These are phyloP conservation scores for Diuraphis noxia DNA, from an alignment of 1,140 invertebrate species.

Conservation along the genomic window DNA sequence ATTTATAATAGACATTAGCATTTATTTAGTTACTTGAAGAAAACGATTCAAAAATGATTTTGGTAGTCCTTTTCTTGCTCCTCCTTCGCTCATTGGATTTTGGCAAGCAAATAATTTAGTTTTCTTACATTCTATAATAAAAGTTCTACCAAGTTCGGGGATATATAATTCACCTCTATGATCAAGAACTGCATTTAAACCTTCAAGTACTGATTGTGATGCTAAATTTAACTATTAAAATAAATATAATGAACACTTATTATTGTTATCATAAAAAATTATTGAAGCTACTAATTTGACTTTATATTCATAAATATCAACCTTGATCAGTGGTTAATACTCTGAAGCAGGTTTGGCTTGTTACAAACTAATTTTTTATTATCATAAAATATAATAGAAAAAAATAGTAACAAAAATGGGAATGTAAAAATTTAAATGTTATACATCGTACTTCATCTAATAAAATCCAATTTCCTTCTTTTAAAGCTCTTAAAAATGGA, in stretches of 20 bases:
- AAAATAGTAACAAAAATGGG: too few relatives aligned
- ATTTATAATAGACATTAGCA: not conserved
- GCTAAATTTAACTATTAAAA: constrained; percentile 83
- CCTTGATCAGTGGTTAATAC: not conserved
- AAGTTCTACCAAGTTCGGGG: constrained; percentile 89
- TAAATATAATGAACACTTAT: not conserved
- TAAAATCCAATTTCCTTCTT: constrained; percentile 92
- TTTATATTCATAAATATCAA: not conserved
- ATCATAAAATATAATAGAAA: too few relatives aligned
- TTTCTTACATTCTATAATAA: constrained; percentile 69
- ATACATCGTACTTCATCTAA: constrained; percentile 79
- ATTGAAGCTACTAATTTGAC: not conserved
- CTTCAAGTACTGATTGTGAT: constrained; percentile 96
- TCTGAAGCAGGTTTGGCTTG: not conserved
- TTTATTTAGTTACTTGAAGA: constrained; percentile 72
- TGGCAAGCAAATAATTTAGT: constrained; percentile 97
- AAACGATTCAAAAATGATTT: constrained; percentile 98
- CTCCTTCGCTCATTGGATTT: constrained; percentile 96
- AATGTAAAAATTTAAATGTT: not conserved
- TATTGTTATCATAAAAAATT: not conserved
- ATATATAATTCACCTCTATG: constrained; percentile 95
- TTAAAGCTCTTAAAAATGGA: constrained; percentile 88
- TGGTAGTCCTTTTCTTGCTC: constrained; percentile 91
- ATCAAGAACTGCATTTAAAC: constrained; percentile 97
- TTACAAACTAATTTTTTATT: not conserved